Conservation (phyloP, 1,140 invertebrate species). For the Penaeus indicus region DNA sequence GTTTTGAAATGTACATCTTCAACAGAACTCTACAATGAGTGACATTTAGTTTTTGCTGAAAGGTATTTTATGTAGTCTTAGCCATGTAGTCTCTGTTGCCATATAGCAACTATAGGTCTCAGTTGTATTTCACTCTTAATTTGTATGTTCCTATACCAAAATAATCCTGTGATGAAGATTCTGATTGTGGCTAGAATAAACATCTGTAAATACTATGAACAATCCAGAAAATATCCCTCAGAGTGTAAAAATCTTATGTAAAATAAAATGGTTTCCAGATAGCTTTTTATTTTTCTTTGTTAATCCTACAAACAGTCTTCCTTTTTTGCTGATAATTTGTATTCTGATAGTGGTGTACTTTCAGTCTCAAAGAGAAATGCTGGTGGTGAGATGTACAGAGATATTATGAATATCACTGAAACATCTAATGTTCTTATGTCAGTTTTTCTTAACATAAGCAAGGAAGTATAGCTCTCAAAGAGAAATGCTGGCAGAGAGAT, state of each 20-base stretch:
- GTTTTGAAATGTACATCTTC: too few relatives aligned
- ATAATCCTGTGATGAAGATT: conserved; percentile 56
- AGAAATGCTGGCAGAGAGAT: too few relatives aligned
- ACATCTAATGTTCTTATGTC: too few relatives aligned
- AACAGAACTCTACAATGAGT: conserved; percentile 8
- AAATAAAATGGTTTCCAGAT: conserved; percentile 39
- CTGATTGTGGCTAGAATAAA: conserved; percentile 46
- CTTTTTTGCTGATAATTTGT: background rate
- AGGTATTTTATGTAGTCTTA: conserved; percentile 45
- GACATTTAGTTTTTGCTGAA: conserved; percentile 41
- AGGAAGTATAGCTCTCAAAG: too few relatives aligned
- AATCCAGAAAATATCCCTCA: conserved; percentile 50
- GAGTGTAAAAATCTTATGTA: conserved; percentile 54
- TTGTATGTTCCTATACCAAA: conserved; percentile 49
- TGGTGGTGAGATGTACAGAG: too few relatives aligned
- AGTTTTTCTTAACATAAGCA: too few relatives aligned
- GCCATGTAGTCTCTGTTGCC: conserved; percentile 48
- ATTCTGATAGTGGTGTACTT: too few relatives aligned
- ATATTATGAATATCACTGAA: too few relatives aligned
- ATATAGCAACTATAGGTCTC: conserved; percentile 52
- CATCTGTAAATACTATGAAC: conserved; percentile 52
- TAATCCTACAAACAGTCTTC: background rate
- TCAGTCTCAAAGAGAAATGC: too few relatives aligned
- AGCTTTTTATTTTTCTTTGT: conserved; percentile 6
- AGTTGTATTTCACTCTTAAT: conserved; percentile 44